These are phyloP conservation scores for Thunnus thynnus DNA, from an alignment of 2,113 vertebrate species.

Conservation along the genomic window DNA sequence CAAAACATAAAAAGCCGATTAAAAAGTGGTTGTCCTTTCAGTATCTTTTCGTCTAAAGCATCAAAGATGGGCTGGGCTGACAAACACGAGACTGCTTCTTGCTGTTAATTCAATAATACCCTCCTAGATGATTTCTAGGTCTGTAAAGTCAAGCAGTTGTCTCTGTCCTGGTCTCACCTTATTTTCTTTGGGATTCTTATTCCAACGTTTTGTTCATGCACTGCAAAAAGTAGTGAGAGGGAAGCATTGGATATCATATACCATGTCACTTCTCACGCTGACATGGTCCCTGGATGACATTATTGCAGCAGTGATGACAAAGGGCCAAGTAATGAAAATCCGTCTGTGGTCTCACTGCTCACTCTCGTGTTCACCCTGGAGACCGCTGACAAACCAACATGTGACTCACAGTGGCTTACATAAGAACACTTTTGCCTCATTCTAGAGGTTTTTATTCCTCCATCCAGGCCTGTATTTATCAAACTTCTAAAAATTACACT, in stretches of 20 bases:
- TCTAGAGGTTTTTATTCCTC: neutral
- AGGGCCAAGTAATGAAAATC: neutral
- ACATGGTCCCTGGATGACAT: neutral
- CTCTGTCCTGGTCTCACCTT: neutral
- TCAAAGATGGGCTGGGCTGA: constrained; percentile 8
- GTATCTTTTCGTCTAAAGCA: constrained; percentile 28
- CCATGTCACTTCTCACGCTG: neutral
- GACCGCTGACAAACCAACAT: neutral
- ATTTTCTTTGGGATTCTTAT: neutral
- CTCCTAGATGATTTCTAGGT: constrained; percentile 5
- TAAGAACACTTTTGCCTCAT: neutral
- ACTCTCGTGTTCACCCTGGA: constrained; percentile 25
- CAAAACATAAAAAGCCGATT: neutral
- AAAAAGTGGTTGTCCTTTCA: constrained; percentile 6
- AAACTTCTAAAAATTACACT: neutral
- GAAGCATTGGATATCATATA: neutral
- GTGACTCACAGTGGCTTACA: neutral
- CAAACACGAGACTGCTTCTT: constrained; percentile 6
- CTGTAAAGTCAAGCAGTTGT: constrained; percentile 16
- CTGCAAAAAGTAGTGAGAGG: neutral
- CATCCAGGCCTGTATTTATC: neutral
- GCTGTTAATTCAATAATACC: neutral
- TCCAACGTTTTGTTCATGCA: neutral
- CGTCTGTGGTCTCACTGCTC: constrained; percentile 2
- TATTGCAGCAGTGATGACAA: constrained; percentile 9